Evolutionary conservation across 1,140 invertebrate genomes (phyloP).

Genomic region (Drosophila repletoides): DNA sequence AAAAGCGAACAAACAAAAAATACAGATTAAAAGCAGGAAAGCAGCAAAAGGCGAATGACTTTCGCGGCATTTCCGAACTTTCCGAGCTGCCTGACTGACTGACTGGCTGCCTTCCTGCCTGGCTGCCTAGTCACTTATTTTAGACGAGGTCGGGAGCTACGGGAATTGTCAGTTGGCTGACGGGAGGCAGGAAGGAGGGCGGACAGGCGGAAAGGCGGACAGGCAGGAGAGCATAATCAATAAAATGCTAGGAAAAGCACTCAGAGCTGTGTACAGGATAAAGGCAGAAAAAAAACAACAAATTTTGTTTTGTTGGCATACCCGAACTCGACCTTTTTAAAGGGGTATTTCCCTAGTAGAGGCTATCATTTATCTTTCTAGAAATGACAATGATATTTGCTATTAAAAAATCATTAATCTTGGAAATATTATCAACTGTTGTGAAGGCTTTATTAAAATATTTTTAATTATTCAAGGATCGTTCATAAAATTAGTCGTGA

Average conservation of each 20-base stretch:
- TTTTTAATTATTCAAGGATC: no score
- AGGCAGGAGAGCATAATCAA: constrained; percentile 60
- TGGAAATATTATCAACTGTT: no score
- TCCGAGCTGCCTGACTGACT: background rate
- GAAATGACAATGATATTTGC: no score
- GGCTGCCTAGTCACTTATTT: background rate
- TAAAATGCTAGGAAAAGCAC: constrained; percentile 60
- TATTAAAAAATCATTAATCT: no score
- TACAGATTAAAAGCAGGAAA: constrained; percentile 27
- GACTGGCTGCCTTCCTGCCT: background rate
- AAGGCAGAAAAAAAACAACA: constrained; percentile 26
- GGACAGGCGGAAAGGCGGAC: constrained; percentile 5
- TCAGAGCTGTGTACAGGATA: constrained; percentile 40
- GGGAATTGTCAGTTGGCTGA: constrained; percentile 49
- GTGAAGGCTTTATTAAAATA: no score
- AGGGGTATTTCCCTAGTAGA: no score
- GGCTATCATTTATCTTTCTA: no score
- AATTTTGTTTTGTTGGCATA: constrained; percentile 10
- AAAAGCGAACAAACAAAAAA: background rate
- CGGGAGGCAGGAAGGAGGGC: constrained; percentile 6
- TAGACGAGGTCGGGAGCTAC: constrained; percentile 18
- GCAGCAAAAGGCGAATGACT: constrained; percentile 52
- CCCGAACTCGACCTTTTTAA: background rate
- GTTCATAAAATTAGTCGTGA: no score
- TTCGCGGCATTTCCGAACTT: constrained; percentile 10